These are phyloP conservation scores for Toxostoma redivivum DNA, from an alignment of 2,113 vertebrate species.

Conservation along the genomic window DNA sequence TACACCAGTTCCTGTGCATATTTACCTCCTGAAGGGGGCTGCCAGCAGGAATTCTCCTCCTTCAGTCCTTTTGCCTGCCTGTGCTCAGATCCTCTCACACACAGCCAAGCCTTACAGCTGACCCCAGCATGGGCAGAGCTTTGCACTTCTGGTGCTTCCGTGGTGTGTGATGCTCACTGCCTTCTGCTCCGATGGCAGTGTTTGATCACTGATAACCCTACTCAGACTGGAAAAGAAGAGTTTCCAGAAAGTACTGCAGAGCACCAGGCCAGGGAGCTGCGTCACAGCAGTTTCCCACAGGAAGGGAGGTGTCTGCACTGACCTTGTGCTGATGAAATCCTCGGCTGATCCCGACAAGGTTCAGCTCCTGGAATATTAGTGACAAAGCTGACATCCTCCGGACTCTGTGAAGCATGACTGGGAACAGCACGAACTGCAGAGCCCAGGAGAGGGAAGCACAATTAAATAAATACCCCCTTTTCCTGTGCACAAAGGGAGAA, in stretches of 20 bases:
- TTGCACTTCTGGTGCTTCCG: background rate
- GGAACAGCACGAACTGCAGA: background rate
- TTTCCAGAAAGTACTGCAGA: constrained; percentile 12
- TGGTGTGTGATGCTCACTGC: background rate
- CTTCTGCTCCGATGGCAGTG: background rate
- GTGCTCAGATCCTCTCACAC: background rate
- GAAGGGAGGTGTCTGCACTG: constrained; percentile 8
- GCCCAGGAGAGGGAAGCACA: background rate
- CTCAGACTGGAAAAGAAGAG: background rate
- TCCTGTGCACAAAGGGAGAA: background rate
- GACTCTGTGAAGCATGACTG: constrained; percentile 19
- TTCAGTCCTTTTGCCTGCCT: background rate
- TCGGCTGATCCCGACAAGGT: constrained; percentile 26
- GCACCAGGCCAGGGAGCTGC: background rate
- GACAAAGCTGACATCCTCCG: constrained; percentile 19
- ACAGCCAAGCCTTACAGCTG: background rate
- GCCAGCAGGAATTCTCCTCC: background rate
- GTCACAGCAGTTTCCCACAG: constrained; percentile 28
- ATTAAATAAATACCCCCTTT: background rate
- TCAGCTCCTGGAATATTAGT: constrained; percentile 2
- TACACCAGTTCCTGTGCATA: background rate
- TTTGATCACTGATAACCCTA: background rate
- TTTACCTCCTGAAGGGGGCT: background rate
- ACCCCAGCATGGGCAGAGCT: background rate
- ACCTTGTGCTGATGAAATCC: constrained; percentile 55